These are phyloP conservation scores for Penaeus vannamei DNA, from an alignment of 1,140 invertebrate genomes.

Conservation along the genomic window DNA sequence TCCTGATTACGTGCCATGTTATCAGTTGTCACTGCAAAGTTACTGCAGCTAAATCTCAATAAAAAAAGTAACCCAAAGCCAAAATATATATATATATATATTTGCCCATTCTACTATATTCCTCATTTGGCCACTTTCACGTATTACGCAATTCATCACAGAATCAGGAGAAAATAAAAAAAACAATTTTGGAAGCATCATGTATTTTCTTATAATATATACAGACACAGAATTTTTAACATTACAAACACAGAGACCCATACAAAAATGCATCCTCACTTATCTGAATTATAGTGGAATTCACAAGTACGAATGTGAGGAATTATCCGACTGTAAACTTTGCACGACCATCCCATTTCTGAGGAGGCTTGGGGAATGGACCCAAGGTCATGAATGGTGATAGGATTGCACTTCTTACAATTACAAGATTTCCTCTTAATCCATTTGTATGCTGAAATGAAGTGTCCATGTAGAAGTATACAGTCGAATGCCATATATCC, in stretches of 20 bases:
- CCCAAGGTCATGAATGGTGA: constrained; percentile 42
- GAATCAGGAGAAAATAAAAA: constrained; percentile 12
- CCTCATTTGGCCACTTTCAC: background rate
- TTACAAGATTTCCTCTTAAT: constrained; percentile 41
- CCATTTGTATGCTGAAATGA: constrained; percentile 37
- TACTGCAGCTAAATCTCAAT: too few species aligned
- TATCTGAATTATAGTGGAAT: constrained; percentile 58
- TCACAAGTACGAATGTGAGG: constrained; percentile 55
- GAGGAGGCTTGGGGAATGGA: constrained; percentile 29
- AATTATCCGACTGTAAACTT: constrained; percentile 45
- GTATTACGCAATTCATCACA: too few species aligned
- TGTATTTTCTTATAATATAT: constrained; percentile 63
- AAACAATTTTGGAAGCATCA: constrained; percentile 58
- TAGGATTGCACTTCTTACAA: constrained; percentile 48
- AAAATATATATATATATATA: too few species aligned
- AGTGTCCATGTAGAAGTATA: constrained; percentile 56
- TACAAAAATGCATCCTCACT: constrained; percentile 64
- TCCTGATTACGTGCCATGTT: too few species aligned
- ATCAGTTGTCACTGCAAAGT: too few species aligned
- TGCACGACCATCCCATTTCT: constrained; percentile 22
- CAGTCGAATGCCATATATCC: constrained; percentile 55
- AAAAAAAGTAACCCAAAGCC: too few species aligned
- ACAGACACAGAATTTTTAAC: constrained; percentile 63
- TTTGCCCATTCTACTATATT: background rate
- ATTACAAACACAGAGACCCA: constrained; percentile 64